Conservation (phyloP, 1,140 invertebrate species). For the Drosophila teissieri region DNA sequence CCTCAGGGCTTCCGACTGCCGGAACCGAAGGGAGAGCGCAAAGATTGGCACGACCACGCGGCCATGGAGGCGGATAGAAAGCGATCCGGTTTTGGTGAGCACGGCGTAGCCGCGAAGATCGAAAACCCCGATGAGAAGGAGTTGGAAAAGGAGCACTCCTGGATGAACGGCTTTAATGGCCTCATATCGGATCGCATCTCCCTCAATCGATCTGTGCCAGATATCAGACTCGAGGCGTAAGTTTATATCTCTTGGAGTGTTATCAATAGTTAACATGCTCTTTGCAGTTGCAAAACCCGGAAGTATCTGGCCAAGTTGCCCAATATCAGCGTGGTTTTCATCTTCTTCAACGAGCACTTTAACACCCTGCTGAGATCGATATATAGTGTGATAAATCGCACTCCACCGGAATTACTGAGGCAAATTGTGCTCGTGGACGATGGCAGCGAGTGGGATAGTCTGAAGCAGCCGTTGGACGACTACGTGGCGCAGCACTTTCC, state of each 20-base stretch:
- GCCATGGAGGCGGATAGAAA: conserved; percentile 87
- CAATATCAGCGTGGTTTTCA: conserved; percentile 93
- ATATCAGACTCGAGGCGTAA: conserved; percentile 89
- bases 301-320: conserved; percentile 91
- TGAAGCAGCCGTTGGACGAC: conserved; percentile 90
- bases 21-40: conserved; percentile 82
- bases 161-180: conserved; percentile 93
- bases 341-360: conserved; percentile 97
- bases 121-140: conserved; percentile 84
- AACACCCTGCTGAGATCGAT: conserved; percentile 93
- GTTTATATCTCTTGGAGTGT: conserved; percentile 84
- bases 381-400: conserved; percentile 92
- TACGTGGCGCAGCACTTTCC: conserved; percentile 89
- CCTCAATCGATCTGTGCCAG: conserved; percentile 90
- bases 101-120: conserved; percentile 87
- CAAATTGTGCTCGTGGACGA: conserved; percentile 98
- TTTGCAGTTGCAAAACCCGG: conserved; percentile 90
- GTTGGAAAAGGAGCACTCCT: conserved; percentile 87
- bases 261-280: neutral
- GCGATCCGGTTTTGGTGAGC: conserved; percentile 88
- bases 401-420: conserved; percentile 92
- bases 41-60: conserved; percentile 90
- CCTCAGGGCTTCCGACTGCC: conserved; percentile 46
- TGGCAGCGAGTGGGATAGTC: conserved; percentile 90
- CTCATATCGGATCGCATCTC: conserved; percentile 92